Percentiles rank a stretch among this genome's conserved stretches.
These are phyloP conservation scores for Sarcophaga subvicina DNA, from an alignment of 2,888 invertebrate species.

Conservation along the genomic window DNA sequence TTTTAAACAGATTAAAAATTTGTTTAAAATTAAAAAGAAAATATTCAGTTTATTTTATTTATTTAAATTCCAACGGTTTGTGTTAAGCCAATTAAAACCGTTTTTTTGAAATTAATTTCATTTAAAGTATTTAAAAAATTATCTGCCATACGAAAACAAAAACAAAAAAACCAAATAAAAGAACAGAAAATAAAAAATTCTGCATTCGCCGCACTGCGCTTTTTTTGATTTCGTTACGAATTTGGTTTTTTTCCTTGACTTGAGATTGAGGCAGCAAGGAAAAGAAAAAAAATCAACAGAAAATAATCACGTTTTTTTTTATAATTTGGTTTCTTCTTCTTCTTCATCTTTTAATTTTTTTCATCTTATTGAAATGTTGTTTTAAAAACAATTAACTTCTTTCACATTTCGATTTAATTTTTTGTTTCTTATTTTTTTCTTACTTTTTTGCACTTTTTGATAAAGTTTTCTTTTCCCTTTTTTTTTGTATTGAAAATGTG, in stretches of 20 bases:
- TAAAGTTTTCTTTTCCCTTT: slow-evolving; percentile 46
- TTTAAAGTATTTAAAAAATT: slow-evolving; percentile 15
- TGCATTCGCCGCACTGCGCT: not conserved
- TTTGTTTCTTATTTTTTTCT: not conserved
- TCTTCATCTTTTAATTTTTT: not conserved
- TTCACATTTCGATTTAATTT: slow-evolving; percentile 35
- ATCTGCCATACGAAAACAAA: slow-evolving; percentile 3
- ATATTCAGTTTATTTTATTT: no score
- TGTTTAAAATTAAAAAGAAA: no score
- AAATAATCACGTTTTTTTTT: slow-evolving; percentile 53
- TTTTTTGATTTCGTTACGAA: slow-evolving; percentile 2
- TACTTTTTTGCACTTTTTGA: slow-evolving; percentile 18
- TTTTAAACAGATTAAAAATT: no score
- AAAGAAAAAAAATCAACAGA: slow-evolving; percentile 9
- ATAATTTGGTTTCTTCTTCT: not conserved
- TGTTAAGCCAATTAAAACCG: not conserved
- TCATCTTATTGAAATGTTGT: slow-evolving; percentile 34
- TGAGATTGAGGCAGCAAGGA: slow-evolving; percentile 5
- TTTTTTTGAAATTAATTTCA: not conserved
- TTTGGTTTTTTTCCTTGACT: slow-evolving; percentile 58
- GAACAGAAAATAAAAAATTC: not conserved
- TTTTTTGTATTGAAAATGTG: slow-evolving; percentile 6
- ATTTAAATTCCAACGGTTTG: no score
- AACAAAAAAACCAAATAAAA: not conserved
- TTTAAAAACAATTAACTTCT: slow-evolving; percentile 61